A percentile compares a stretch with the other conserved stretches of the same genome.
These are phyloP conservation scores for Bostrychus sinensis DNA, from an alignment of 2,113 vertebrate species.

Conservation along the genomic window DNA sequence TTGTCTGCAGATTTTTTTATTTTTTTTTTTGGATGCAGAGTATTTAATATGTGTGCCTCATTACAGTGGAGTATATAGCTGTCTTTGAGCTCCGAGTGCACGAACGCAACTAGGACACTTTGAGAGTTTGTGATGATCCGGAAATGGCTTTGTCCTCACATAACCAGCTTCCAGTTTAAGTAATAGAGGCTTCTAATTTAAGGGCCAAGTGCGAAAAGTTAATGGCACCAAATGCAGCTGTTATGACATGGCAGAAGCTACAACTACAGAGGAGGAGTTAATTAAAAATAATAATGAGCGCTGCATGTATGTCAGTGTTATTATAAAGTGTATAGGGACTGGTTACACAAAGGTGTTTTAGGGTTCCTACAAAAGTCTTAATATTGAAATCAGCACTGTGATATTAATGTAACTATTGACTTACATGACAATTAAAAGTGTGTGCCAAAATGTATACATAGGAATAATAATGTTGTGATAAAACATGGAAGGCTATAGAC, in stretches of 20 bases:
- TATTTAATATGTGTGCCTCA: slow-evolving; percentile 38
- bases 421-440: not conserved
- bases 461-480: not conserved
- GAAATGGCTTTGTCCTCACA: slow-evolving; percentile 19
- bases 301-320: slow-evolving; percentile 16
- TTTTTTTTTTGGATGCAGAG: slow-evolving; percentile 27
- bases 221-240: slow-evolving; percentile 14
- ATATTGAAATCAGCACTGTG: not conserved
- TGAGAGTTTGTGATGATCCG: slow-evolving; percentile 13
- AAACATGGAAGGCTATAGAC: not conserved
- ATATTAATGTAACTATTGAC: not conserved
- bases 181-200: slow-evolving; percentile 10
- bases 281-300: slow-evolving; percentile 57
- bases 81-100: slow-evolving; percentile 25
- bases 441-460: slow-evolving; percentile 4
- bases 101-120: slow-evolving; percentile 30
- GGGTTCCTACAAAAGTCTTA: not conserved
- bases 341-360: not conserved
- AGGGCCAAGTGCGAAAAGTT: slow-evolving; percentile 14
- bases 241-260: slow-evolving; percentile 14
- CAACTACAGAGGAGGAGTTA: slow-evolving; percentile 21
- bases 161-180: slow-evolving; percentile 30
- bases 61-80: slow-evolving; percentile 31
- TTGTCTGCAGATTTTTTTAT: slow-evolving; percentile 52
- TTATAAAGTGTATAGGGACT: not conserved